These are phyloP conservation scores for Onthophagus sagittarius DNA, from an alignment of 2,888 invertebrate species.

Conservation along the genomic window DNA sequence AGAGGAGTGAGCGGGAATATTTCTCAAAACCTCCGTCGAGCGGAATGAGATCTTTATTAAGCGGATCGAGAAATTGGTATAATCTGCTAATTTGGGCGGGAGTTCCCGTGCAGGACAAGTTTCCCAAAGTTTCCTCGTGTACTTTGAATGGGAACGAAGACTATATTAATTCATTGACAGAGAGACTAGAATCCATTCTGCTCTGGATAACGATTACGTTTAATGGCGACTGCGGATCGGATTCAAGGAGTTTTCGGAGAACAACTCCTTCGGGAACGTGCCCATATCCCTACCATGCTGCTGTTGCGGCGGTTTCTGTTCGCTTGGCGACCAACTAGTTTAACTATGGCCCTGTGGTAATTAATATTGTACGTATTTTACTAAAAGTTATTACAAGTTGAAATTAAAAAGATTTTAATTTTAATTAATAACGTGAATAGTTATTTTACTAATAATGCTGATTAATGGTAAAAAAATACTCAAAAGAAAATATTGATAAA, in stretches of 20 bases:
- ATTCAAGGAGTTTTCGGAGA: not conserved
- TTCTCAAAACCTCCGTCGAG: not conserved
- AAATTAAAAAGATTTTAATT: not conserved
- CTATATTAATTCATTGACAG: not conserved
- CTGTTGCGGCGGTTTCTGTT: not conserved
- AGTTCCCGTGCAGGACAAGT: not conserved
- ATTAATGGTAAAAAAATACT: too few relatives aligned
- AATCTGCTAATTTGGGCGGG: not conserved
- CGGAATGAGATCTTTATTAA: not conserved
- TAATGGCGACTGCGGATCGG: not conserved
- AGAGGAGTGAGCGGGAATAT: not conserved
- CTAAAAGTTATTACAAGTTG: not conserved
- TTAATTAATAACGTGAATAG: too few relatives aligned
- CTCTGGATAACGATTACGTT: not conserved
- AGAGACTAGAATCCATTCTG: not conserved
- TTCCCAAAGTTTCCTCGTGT: not conserved
- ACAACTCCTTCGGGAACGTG: not conserved
- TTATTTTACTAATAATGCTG: too few relatives aligned
- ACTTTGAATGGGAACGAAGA: not conserved
- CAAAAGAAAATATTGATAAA: too few relatives aligned
- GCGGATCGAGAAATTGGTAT: not conserved
- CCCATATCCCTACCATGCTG: too few relatives aligned
- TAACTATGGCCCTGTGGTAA: not conserved
- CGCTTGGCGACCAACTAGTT: not conserved
- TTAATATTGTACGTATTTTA: not conserved